Conservation (phyloP, 2,113 vertebrate species). For the Heterotilapia buettikoferi region DNA sequence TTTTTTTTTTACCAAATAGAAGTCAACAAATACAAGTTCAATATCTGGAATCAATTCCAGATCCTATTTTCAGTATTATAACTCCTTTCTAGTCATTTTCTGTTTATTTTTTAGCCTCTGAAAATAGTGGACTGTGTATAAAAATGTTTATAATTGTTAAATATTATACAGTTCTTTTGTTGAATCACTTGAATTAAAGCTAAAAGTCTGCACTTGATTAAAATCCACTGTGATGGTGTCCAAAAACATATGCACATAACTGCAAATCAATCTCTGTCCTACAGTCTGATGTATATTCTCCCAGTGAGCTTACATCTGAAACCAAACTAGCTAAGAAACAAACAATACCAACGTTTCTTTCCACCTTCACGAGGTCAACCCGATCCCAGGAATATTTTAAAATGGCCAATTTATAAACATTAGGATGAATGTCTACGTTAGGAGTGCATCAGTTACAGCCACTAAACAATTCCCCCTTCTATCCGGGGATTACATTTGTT, state of each 20-base stretch:
- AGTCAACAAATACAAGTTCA: background rate
- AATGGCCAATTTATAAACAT: background rate
- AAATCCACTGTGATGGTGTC: background rate
- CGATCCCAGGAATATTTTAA: background rate
- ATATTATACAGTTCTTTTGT: background rate
- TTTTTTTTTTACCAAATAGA: background rate
- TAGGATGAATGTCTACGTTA: background rate
- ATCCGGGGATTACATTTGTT: background rate
- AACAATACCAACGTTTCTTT: background rate
- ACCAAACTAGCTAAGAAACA: background rate
- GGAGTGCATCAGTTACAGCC: background rate
- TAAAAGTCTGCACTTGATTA: background rate
- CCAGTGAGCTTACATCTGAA: background rate
- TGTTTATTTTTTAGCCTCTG: background rate
- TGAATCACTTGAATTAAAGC: background rate
- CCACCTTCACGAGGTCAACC: background rate
- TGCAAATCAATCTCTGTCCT: background rate
- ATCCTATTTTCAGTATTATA: background rate
- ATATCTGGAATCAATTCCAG: background rate
- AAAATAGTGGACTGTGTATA: background rate
- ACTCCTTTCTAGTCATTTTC: background rate
- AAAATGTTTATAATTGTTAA: background rate
- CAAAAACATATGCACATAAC: background rate
- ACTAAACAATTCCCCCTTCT: background rate
- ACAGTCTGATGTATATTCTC: background rate